These are phyloP conservation scores for Eulemur albifrons DNA, from an alignment of 2,797 vertebrate species.

Conservation along the genomic window DNA sequence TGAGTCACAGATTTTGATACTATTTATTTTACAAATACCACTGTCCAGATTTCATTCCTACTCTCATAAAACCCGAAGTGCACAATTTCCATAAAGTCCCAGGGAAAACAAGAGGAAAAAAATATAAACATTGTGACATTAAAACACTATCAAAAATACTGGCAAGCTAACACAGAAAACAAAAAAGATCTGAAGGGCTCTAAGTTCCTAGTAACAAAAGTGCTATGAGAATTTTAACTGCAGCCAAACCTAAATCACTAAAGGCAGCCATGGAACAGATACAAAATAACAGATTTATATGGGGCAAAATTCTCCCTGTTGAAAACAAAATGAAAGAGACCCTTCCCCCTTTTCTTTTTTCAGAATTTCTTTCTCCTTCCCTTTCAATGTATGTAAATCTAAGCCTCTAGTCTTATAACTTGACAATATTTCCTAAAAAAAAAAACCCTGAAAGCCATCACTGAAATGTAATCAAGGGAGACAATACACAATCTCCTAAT, in stretches of 20 bases:
- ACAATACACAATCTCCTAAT: neutral
- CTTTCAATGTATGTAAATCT: neutral
- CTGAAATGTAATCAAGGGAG: neutral
- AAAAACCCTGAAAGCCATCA: neutral
- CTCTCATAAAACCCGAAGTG: neutral
- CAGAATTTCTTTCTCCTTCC: neutral
- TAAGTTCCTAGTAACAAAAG: neutral
- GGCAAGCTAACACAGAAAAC: neutral
- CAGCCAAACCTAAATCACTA: neutral
- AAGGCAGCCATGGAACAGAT: rapidly evolving
- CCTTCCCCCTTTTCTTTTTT: too few relatives aligned
- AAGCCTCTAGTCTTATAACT: neutral
- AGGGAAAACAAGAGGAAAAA: neutral
- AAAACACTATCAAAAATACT: neutral
- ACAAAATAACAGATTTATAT: neutral
- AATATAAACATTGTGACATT: neutral
- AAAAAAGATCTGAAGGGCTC: neutral
- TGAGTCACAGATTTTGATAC: neutral
- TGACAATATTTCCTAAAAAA: neutral
- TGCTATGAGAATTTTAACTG: neutral
- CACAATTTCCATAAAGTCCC: neutral
- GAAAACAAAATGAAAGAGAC: neutral
- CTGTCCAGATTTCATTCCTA: neutral
- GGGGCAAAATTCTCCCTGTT: neutral
- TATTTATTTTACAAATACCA: neutral